Conservation (phyloP, 2,888 invertebrate genomes). For the Amphiduros pacificus region DNA sequence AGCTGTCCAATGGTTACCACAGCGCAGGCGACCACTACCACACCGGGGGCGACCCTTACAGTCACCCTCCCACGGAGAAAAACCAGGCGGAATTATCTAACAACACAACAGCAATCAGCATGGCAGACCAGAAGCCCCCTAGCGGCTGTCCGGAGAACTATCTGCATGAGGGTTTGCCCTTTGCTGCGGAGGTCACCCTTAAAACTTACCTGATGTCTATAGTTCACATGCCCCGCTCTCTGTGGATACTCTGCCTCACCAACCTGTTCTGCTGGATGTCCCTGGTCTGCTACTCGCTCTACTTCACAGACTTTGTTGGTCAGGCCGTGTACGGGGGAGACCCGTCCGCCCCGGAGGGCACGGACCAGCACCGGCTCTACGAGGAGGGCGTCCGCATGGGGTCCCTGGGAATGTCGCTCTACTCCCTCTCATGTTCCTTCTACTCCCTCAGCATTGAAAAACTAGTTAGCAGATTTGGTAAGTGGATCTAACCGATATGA, state of each 20-base stretch:
- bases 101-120: no score
- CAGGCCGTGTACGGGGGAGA: conserved; percentile 64
- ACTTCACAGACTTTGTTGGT: conserved; percentile 95
- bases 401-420: conserved; percentile 90
- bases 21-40: no score
- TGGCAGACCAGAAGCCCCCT: no score
- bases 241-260: conserved; percentile 84
- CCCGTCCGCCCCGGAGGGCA: conserved; percentile 36
- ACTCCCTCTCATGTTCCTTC: conserved; percentile 88
- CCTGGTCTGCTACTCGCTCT: conserved; percentile 92
- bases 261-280: conserved; percentile 99
- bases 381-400: conserved; percentile 92
- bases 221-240: conserved; percentile 84
- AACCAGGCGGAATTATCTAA: no score
- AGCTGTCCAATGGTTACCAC: no score
- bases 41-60: no score
- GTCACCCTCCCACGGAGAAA: no score
- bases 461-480: conserved; percentile 72
- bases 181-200: conserved; percentile 58
- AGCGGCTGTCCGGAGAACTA: no score
- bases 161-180: background rate
- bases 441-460: conserved; percentile 88
- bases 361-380: conserved; percentile 64
- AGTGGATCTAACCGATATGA: no score
- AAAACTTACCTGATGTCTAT: conserved; percentile 86